These are phyloP conservation scores for Eumerus sabulonum DNA, from an alignment of 2,888 invertebrate genomes.

Conservation along the genomic window DNA sequence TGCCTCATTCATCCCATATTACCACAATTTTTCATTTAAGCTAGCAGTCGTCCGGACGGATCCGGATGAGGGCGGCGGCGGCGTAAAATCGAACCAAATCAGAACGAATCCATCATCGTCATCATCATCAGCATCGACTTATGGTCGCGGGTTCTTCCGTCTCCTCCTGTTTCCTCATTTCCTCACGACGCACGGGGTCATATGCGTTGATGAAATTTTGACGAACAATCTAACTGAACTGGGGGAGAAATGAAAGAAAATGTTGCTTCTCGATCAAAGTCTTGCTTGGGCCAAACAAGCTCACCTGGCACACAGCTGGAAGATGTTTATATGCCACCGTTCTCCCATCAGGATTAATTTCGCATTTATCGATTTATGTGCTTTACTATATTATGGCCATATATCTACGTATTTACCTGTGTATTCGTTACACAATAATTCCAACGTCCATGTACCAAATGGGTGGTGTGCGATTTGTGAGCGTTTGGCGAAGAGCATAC, in stretches of 20 bases:
- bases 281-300: too few species aligned
- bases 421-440: constrained; percentile 22
- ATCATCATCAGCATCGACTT: constrained; percentile 29
- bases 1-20: constrained; percentile 6
- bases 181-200: neutral
- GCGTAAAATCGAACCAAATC: constrained; percentile 26
- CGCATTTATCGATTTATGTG: too few species aligned
- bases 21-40: constrained; percentile 40
- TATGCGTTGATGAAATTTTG: constrained; percentile 21
- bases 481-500: neutral
- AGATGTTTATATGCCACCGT: too few species aligned
- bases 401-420: neutral
- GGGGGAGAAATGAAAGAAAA: too few species aligned
- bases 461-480: neutral
- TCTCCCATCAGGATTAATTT: too few species aligned
- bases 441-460: constrained; percentile 50
- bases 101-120: constrained; percentile 52
- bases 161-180: neutral
- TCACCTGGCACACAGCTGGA: too few species aligned
- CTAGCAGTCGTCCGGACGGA: neutral
- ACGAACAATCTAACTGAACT: too few species aligned
- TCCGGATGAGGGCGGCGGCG: neutral
- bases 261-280: too few species aligned
- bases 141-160: neutral
- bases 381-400: too few species aligned